phyloP scores from a whole-genome alignment of 2,888 invertebrate species.

The Priocnemis perturbator region DNA sequence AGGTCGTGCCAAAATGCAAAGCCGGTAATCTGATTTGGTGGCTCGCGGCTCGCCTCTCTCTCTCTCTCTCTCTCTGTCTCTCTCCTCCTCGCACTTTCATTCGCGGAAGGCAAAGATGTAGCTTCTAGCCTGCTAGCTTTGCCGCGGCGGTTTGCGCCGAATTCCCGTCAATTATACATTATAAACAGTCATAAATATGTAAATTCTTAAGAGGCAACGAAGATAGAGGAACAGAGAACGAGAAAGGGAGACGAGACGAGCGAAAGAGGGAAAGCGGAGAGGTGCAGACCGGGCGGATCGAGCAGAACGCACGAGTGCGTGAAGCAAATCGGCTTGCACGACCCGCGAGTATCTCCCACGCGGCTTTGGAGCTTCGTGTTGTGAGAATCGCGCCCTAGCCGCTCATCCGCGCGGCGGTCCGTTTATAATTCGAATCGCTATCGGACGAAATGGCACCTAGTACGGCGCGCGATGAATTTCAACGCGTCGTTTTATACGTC shows the following conservation, averaged over 20 bases:
- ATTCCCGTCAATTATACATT: slow-evolving; percentile 67
- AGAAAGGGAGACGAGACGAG: slow-evolving; percentile 14
- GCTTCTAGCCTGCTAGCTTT: slow-evolving; percentile 47
- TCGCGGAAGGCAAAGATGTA: slow-evolving; percentile 39
- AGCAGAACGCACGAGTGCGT: slow-evolving; percentile 33
- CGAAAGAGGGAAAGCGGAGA: slow-evolving; percentile 10
- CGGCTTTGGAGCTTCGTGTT: slow-evolving; percentile 51
- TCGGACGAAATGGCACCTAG: not conserved
- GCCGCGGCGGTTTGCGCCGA: slow-evolving; percentile 42
- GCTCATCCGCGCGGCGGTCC: not conserved
- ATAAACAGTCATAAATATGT: slow-evolving; percentile 67
- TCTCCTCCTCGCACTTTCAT: not conserved
- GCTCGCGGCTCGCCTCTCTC: slow-evolving; percentile 32
- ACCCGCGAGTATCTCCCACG: slow-evolving; percentile 50
- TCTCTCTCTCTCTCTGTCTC: not conserved
- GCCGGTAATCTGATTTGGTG: slow-evolving; percentile 65
- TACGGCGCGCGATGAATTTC: no score
- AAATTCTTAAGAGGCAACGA: slow-evolving; percentile 40
- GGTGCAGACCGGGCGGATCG: no score
- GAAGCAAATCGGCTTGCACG: slow-evolving; percentile 38
- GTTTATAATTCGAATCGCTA: slow-evolving; percentile 4
- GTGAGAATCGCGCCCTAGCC: not conserved
- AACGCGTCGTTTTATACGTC: no score
- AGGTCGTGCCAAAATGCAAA: slow-evolving; percentile 61
- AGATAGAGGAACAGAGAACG: slow-evolving; percentile 4